phyloP scores from a whole-genome alignment of 2,888 invertebrate genomes.

The Agrotis exclamationis region DNA sequence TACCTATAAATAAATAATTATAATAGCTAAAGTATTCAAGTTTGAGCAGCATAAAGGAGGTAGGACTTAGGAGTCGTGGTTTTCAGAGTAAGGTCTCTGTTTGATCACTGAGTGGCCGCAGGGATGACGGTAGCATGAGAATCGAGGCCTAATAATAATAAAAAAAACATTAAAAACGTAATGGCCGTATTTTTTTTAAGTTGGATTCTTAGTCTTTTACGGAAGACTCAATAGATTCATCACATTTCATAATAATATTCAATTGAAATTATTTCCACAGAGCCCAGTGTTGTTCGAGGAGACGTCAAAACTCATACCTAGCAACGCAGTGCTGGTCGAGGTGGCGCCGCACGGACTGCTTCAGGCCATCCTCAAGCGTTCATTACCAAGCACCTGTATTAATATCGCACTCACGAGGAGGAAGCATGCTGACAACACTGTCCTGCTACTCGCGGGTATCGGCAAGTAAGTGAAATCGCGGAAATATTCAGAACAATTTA shows the following conservation, averaged over 20 bases:
- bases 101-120: no score
- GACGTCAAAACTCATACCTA: constrained; percentile 93
- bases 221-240: neutral
- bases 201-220: neutral
- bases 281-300: constrained; percentile 93
- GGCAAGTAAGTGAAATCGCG: constrained; percentile 75
- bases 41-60: no score
- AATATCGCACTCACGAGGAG: constrained; percentile 94
- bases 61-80: no score
- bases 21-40: neutral
- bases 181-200: no score
- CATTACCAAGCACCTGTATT: constrained; percentile 91
- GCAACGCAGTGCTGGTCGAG: constrained; percentile 95
- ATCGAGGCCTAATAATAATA: no score
- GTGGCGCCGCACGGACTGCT: constrained; percentile 96
- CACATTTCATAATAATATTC: neutral
- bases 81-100: no score
- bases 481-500: neutral
- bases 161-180: no score
- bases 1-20: neutral
- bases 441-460: constrained; percentile 90
- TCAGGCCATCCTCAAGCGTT: constrained; percentile 93
- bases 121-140: no score
- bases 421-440: constrained; percentile 91
- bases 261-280: constrained; percentile 16